phyloP scores from a whole-genome alignment of 2,888 invertebrate genomes.

The Mesopsocus fuscifrons region DNA sequence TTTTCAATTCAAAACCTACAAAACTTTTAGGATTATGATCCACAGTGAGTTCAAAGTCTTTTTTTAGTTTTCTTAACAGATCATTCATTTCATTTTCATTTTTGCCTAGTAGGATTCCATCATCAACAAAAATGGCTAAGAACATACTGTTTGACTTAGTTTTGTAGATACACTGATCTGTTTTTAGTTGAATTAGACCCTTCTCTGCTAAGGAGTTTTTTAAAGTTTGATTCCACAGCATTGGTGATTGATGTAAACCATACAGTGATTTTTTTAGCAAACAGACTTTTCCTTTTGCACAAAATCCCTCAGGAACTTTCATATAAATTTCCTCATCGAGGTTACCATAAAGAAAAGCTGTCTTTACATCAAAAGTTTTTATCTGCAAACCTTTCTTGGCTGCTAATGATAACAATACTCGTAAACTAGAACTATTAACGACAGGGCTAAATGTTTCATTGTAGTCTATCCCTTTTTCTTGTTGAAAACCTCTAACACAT shows the following conservation, averaged over 20 bases:
- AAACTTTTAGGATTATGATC: slow-evolving; percentile 14
- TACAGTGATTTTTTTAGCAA: slow-evolving; percentile 15
- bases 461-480: slow-evolving; percentile 17
- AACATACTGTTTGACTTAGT: slow-evolving; percentile 11
- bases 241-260: slow-evolving; percentile 13
- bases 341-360: slow-evolving; percentile 16
- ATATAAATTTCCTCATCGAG: slow-evolving; percentile 15
- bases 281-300: slow-evolving; percentile 10
- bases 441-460: slow-evolving; percentile 19
- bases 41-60: slow-evolving; percentile 16
- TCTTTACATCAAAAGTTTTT: slow-evolving; percentile 14
- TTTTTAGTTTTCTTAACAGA: slow-evolving; percentile 13
- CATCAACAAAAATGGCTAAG: slow-evolving; percentile 17
- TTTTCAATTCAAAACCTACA: slow-evolving; percentile 15
- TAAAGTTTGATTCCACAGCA: slow-evolving; percentile 13
- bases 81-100: slow-evolving; percentile 13
- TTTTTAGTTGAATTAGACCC: slow-evolving; percentile 10
- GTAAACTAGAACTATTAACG: slow-evolving; percentile 17
- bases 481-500: slow-evolving; percentile 15
- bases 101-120: slow-evolving; percentile 14
- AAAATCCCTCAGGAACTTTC: slow-evolving; percentile 14
- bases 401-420: slow-evolving; percentile 17
- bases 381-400: slow-evolving; percentile 12
- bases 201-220: slow-evolving; percentile 11
- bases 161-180: slow-evolving; percentile 14